Percentiles rank a stretch among this genome's conserved stretches.
These are phyloP conservation scores for Ormyrus pomaceus DNA, from an alignment of 2,888 invertebrate species.

Conservation along the genomic window DNA sequence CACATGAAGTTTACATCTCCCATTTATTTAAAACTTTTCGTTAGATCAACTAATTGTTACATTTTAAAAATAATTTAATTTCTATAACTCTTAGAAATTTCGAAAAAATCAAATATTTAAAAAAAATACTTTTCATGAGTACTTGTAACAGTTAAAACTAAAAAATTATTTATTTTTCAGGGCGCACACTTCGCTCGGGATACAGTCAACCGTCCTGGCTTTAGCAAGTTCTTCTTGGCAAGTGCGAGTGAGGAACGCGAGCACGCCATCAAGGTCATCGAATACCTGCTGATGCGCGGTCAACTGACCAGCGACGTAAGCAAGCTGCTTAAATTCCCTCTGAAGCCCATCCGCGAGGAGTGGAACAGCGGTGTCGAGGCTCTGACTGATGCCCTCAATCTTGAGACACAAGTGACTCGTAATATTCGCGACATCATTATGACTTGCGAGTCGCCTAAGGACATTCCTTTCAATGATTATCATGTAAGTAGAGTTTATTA, in stretches of 20 bases:
- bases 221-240: constrained; percentile 90
- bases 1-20: too few relatives aligned
- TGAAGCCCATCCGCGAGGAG: constrained; percentile 68
- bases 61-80: neutral
- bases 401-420: constrained; percentile 88
- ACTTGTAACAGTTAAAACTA: neutral
- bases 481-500: constrained; percentile 80
- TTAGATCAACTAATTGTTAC: too few relatives aligned
- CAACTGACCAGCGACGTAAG: constrained; percentile 81
- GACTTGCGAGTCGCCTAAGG: constrained; percentile 80
- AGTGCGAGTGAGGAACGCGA: constrained; percentile 91
- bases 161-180: constrained; percentile 59
- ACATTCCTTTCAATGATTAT: constrained; percentile 82
- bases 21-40: too few relatives aligned
- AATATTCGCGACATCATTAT: constrained; percentile 84
- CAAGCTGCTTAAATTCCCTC: constrained; percentile 77
- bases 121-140: constrained; percentile 21
- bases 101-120: neutral
- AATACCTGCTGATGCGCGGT: constrained; percentile 92
- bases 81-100: neutral
- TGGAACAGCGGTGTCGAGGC: constrained; percentile 83
- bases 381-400: constrained; percentile 84
- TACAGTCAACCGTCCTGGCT: constrained; percentile 88
- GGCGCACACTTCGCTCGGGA: constrained; percentile 90
- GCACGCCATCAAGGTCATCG: constrained; percentile 91